A percentile compares a stretch with the other conserved stretches of the same genome.
These are phyloP conservation scores for Sorex fumeus DNA, from an alignment of 2,113 vertebrate species.

Conservation along the genomic window DNA sequence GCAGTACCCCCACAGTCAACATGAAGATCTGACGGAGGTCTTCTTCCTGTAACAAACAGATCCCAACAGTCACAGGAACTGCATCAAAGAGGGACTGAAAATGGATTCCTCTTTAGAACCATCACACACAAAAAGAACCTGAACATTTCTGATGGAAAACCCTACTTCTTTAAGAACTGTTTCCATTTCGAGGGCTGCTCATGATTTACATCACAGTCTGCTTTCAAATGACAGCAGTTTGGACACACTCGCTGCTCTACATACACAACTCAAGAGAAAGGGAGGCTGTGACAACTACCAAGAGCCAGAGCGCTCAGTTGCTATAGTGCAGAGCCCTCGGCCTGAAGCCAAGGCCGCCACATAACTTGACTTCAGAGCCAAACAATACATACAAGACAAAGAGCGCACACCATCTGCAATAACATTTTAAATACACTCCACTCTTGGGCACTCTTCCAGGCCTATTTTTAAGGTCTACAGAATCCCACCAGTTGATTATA, in stretches of 20 bases:
- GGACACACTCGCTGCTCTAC: neutral
- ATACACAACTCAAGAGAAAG: neutral
- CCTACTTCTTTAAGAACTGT: slow-evolving; percentile 57
- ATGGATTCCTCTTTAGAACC: slow-evolving; percentile 44
- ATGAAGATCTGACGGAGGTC: slow-evolving; percentile 97
- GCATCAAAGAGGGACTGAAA: slow-evolving; percentile 14
- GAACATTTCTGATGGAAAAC: slow-evolving; percentile 54
- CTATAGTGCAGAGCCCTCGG: slow-evolving; percentile 73
- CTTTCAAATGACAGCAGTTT: neutral
- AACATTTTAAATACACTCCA: slow-evolving; percentile 87
- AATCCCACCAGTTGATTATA: slow-evolving; percentile 85
- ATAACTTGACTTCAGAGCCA: slow-evolving; percentile 85
- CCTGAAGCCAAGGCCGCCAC: slow-evolving; percentile 85
- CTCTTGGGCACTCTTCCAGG: slow-evolving; percentile 87
- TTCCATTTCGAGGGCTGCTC: slow-evolving; percentile 59
- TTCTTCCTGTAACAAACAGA: slow-evolving; percentile 91
- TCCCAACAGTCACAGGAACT: slow-evolving; percentile 59
- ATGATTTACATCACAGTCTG: slow-evolving; percentile 10
- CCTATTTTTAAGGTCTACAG: slow-evolving; percentile 89
- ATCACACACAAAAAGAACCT: slow-evolving; percentile 58
- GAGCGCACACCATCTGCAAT: slow-evolving; percentile 88
- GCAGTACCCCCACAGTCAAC: slow-evolving; percentile 97
- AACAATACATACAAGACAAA: slow-evolving; percentile 89
- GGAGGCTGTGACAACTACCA: neutral
- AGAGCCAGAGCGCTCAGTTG: slow-evolving; percentile 66